Evolutionary conservation across 2,113 vertebrate species (phyloP), one percentile per base, ranked within the genome.

Genomic region (Muntiacus reevesi): DNA sequence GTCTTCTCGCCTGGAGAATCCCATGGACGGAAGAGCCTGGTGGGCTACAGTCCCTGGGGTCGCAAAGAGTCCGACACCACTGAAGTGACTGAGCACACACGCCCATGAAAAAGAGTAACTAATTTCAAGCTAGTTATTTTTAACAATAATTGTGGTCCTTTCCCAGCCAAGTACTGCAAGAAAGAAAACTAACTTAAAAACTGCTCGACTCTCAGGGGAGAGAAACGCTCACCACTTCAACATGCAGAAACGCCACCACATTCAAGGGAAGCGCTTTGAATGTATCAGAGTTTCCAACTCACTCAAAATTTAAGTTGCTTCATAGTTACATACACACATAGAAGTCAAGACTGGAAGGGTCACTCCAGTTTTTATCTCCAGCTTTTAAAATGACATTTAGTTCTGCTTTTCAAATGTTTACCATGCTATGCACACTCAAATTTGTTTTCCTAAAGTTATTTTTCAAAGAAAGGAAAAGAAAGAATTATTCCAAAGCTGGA

Each of bases 171-270:
- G 64, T 21, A 89, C 78, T 52, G 33, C 74, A 86, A 88, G 10
- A 3, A 12, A 1, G 21, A 16, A 13, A 67, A 10, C 87, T 95
- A 14, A 76, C 93, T n/a, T n/a, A 92, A 1, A 25, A 92, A 93
- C 59, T n/a, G 21, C 45, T 10, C 23, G 25, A 52, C 7, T 25
- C 3, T 7, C 13, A 59, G 43, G 87, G 36, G 14, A 16, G 33
- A 36, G 17, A 64, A 40, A 78, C 14, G 7, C 64, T 74, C n/a
- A 82, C 21, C 28, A 36, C 89, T 45, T 28, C 71, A 96, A 57
- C 95, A 96, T 0, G 62, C 97, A 98, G 96, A 98, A 98, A 98
- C 95, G 97, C 98, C 97, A 98, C 98, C 97, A 97, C 97, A 96
- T 96, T 98, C 95, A 76, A 74, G 62, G 87, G 55, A 40, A 30